phyloP scores from a whole-genome alignment of 2,113 vertebrate species.

The Brachyistius frenatus region DNA sequence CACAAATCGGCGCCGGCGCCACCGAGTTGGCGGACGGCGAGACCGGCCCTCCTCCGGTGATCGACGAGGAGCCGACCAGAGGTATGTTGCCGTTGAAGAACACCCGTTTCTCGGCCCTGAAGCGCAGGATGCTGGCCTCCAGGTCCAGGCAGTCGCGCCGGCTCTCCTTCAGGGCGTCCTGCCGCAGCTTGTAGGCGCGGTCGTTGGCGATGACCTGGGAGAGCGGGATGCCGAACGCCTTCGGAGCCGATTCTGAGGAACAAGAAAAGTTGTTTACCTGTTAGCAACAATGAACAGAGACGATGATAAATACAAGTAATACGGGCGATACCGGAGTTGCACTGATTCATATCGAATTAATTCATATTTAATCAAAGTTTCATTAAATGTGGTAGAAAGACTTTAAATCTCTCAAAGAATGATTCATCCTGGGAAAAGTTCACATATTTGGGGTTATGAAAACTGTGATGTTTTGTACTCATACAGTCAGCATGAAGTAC shows the following conservation, averaged over 20 bases:
- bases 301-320: too few relatives aligned
- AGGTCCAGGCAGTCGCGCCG: conserved; percentile 88
- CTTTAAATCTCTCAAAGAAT: too few relatives aligned
- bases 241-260: conserved; percentile 81
- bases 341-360: too few relatives aligned
- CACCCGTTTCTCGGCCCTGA: conserved; percentile 84
- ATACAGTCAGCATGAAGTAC: too few relatives aligned
- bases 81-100: conserved; percentile 72
- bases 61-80: conserved; percentile 28
- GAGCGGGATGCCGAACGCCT: conserved; percentile 88
- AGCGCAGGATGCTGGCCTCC: conserved; percentile 86
- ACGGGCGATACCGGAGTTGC: too few relatives aligned
- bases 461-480: too few relatives aligned
- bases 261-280: neutral
- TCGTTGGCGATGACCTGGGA: conserved; percentile 88
- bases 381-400: too few relatives aligned
- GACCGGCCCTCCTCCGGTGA: conserved; percentile 25
- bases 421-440: too few relatives aligned
- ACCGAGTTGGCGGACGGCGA: conserved; percentile 56
- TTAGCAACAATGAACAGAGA: too few relatives aligned
- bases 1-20: conserved; percentile 45
- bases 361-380: too few relatives aligned
- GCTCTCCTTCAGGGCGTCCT: conserved; percentile 85
- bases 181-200: conserved; percentile 79
- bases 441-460: too few relatives aligned